phyloP scores from a whole-genome alignment of 2,113 vertebrate genomes.

The Microcebus ravelobensis region DNA sequence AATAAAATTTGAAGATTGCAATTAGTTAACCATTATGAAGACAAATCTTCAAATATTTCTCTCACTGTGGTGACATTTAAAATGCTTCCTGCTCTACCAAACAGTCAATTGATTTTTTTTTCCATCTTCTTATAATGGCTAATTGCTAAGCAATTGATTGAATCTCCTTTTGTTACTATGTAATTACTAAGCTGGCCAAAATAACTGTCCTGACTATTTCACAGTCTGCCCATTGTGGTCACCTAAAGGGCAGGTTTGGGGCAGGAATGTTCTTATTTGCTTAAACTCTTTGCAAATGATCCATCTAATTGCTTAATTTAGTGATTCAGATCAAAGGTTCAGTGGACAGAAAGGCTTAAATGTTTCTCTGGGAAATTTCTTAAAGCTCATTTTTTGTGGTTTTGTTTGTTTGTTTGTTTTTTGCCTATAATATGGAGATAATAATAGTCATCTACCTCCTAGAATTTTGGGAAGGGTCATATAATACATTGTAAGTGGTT shows the following conservation, averaged over 20 bases:
- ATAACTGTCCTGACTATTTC: slow-evolving; percentile 2
- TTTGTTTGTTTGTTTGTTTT: neutral
- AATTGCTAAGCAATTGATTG: slow-evolving; percentile 77
- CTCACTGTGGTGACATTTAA: slow-evolving; percentile 76
- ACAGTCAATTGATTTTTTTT: slow-evolving; percentile 66
- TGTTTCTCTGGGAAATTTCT: neutral
- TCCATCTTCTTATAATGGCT: slow-evolving; percentile 63
- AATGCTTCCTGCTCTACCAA: slow-evolving; percentile 76
- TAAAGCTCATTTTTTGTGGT: neutral
- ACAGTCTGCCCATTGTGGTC: slow-evolving; percentile 14
- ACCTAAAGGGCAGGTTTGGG: slow-evolving; percentile 7
- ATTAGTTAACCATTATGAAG: slow-evolving; percentile 81
- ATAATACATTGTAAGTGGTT: neutral
- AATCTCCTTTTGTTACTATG: slow-evolving; percentile 52
- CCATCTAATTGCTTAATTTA: neutral
- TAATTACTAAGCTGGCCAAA: slow-evolving; percentile 62
- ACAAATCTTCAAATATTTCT: slow-evolving; percentile 81
- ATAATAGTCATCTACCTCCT: neutral
- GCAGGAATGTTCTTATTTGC: neutral
- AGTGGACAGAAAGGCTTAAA: neutral
- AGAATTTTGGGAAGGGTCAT: neutral
- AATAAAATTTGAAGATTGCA: slow-evolving; percentile 80
- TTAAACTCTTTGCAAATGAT: slow-evolving; percentile 7
- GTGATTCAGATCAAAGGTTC: neutral
- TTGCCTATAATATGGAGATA: neutral